phyloP scores from a whole-genome alignment of 1,140 invertebrate species.

The Lordiphosa stackelbergi region DNA sequence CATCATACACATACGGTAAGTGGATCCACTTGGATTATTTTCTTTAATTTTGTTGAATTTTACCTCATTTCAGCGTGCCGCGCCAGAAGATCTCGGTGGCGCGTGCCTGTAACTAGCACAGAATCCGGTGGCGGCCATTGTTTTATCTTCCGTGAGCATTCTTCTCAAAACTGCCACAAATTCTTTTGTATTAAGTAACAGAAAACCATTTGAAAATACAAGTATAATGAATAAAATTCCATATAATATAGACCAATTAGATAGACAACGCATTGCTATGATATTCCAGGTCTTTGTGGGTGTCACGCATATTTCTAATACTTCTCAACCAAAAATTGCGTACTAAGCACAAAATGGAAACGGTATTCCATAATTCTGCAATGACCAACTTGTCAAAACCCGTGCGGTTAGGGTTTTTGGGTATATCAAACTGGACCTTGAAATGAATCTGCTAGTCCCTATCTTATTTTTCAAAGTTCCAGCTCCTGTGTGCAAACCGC shows the following conservation, averaged over 20 bases:
- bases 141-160: conserved; percentile 60
- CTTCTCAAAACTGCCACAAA: conserved; percentile 65
- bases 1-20: conserved; percentile 80
- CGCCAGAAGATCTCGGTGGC: conserved; percentile 76
- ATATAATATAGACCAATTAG: conserved; percentile 46
- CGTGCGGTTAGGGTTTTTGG: too few relatives aligned
- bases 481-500: too few relatives aligned
- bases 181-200: conserved; percentile 59
- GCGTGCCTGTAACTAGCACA: conserved; percentile 61
- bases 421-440: too few relatives aligned
- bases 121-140: conserved; percentile 29
- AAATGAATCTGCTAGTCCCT: too few relatives aligned
- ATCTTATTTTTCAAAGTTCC: too few relatives aligned
- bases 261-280: neutral
- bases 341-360: too few relatives aligned
- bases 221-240: conserved; percentile 66
- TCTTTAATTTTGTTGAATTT: conserved; percentile 1
- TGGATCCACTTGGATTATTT: neutral
- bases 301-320: too few relatives aligned
- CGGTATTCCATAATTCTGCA: too few relatives aligned
- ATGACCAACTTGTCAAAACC: too few relatives aligned
- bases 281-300: too few relatives aligned
- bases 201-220: conserved; percentile 38
- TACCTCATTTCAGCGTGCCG: conserved; percentile 63
- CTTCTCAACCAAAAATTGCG: too few relatives aligned